Evolutionary conservation across 2,797 vertebrate species (phyloP).

Genomic region (Danionella dracula): DNA sequence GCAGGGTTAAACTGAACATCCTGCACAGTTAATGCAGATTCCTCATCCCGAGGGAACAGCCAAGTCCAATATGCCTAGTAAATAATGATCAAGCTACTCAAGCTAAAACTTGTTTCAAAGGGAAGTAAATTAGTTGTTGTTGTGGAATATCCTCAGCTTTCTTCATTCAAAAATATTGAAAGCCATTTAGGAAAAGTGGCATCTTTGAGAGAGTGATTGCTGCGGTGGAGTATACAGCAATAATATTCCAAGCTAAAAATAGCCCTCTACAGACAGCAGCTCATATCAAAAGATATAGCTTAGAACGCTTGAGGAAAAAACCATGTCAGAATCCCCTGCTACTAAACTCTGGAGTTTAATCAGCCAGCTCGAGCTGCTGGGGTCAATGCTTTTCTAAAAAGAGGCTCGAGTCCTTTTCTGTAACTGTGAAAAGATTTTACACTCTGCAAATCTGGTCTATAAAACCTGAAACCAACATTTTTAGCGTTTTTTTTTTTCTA

Average conservation of each 20-base stretch:
- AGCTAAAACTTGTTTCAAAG: neutral
- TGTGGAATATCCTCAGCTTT: constrained; percentile 1
- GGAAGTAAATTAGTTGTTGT: too few relatives aligned
- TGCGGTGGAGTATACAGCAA: constrained; percentile 38
- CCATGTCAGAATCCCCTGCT: neutral
- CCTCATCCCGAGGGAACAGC: neutral
- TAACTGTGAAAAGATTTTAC: neutral
- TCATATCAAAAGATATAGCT: constrained; percentile 34
- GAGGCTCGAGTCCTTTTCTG: neutral
- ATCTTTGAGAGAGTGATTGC: constrained; percentile 1
- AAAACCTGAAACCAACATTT: neutral
- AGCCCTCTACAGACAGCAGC: constrained; percentile 30
- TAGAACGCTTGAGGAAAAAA: constrained; percentile 18
- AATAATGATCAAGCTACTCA: neutral
- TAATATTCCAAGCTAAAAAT: constrained; percentile 49
- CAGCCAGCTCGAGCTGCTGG: neutral
- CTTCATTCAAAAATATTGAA: constrained; percentile 8
- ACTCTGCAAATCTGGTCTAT: neutral
- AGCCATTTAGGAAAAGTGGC: constrained; percentile 9
- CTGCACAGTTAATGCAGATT: neutral
- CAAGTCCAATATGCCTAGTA: constrained; percentile 11
- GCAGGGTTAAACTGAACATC: constrained; percentile 23
- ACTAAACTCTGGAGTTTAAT: neutral
- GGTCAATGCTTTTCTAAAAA: neutral
- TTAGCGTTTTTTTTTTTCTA: too few relatives aligned